Base-by-base conservation (phyloP, 92 coral and sea anemone genomes). In the Galaxea fascicularis region DNA sequence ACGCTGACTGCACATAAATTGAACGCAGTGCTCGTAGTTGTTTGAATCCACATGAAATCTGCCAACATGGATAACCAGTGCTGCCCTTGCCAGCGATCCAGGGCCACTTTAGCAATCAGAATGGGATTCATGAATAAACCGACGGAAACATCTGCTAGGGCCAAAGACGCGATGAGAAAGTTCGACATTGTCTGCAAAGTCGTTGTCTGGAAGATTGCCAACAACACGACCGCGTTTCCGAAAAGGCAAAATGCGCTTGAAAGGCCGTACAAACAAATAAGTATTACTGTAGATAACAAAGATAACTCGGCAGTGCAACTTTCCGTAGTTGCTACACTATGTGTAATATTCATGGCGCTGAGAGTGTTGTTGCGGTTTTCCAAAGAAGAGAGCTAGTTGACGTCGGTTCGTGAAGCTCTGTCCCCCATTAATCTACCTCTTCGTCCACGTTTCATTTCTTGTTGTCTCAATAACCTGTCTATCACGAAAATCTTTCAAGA, bases 1-100 rank as follows among this genome's bases (percentile, higher is more conserved):
- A 88, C 51, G 73, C 93, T 91, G 21, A 93, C 97, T 14, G 97
- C 93, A 63, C 94, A 91, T 30, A 93, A 82, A 65, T 91, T 93
- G 52, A 93, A 83, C 1, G 97, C 85, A 4, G 97, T 86, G 5
- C 93, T 79, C n/a, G 92, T 85, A 17, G 92, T 87, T 20, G 92
- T 88, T 56, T 93, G 94, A 35, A 93, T 88, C 97, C 94, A 93
- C 84, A 91, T 72, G 31, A 71, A 91, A 63, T 91, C 91, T 24
- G 91, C 94, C 0, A 84, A 54, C 16, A 77, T 82, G 3, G 91
- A 91, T 4, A 93, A 82, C 94, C 94, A 93, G 56, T 93, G 94
- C 27, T 85, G 82, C 14, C 94, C 87, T 68, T 87, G 91, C 94
- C 94, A 91, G 3, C 80, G 39, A 44, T 71, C 74, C 87, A 87